Conservation (phyloP, 1,140 invertebrate genomes). For the Zaprionus ghesquierei region DNA sequence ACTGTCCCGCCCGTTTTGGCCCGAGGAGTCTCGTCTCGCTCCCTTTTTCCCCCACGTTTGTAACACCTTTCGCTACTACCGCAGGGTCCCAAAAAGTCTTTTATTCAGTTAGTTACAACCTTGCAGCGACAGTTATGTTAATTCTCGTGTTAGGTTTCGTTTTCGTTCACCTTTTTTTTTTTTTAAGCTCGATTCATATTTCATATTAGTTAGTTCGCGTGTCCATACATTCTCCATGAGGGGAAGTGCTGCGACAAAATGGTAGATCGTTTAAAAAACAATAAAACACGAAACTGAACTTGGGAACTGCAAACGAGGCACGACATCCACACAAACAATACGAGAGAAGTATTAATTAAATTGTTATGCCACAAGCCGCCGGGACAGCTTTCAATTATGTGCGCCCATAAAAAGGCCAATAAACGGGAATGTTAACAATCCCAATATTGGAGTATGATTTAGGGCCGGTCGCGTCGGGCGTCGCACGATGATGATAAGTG, state of each 20-base stretch:
- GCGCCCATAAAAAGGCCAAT: slow-evolving; percentile 58
- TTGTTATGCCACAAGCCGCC: slow-evolving; percentile 68
- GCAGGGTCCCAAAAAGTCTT: slow-evolving; percentile 42
- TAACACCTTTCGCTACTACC: slow-evolving; percentile 59
- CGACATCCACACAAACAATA: slow-evolving; percentile 20
- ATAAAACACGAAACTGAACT: slow-evolving; percentile 65
- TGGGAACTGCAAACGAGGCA: slow-evolving; percentile 14
- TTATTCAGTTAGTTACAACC: slow-evolving; percentile 21
- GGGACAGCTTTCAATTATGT: slow-evolving; percentile 53
- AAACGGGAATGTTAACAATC: slow-evolving; percentile 51
- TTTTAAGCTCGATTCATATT: slow-evolving; percentile 67
- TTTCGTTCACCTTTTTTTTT: slow-evolving; percentile 47
- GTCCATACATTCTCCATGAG: slow-evolving; percentile 2
- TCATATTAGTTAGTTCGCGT: slow-evolving; percentile 49
- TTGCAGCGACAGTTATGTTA: slow-evolving; percentile 66
- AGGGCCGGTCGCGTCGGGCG: slow-evolving; percentile 14
- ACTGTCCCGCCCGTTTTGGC: background rate
- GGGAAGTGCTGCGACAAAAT: slow-evolving; percentile 63
- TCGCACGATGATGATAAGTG: slow-evolving; percentile 25
- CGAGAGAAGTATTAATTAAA: slow-evolving; percentile 70
- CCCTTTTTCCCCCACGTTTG: slow-evolving; percentile 19
- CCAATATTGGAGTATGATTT: slow-evolving; percentile 43
- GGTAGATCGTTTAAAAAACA: slow-evolving; percentile 81
- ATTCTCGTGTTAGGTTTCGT: slow-evolving; percentile 55
- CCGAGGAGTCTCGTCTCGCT: background rate